Evolutionary conservation across 2,888 invertebrate genomes (phyloP), one percentile per base, ranked within the genome.

Genomic region (Eustalomyia histrio): DNA sequence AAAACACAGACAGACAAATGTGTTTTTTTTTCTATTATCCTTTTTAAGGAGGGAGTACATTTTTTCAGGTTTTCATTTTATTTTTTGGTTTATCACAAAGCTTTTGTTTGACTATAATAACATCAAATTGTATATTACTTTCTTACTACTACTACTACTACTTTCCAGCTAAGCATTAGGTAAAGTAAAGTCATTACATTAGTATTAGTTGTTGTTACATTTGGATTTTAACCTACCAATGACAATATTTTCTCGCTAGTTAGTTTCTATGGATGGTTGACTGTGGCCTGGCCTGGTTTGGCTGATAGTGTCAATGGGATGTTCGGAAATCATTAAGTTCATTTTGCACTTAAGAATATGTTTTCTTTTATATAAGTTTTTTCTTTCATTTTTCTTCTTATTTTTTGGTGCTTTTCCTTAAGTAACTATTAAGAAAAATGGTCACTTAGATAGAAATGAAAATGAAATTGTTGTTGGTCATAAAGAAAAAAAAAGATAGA

Each of bases 311-410:
- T 78, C 80, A 80, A 75, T 78, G 83, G 78, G 75, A 76, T 82
- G 82, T 79, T 81, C 79, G 82, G 82, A 83, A 83, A 84, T 84
- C 82, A 83, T 84, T 84, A 84, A 82, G 83, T 82, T 83, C 81
- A 83, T 84, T 81, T 82, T 82, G 80, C 79, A 79, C 81, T 81
- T 78, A 80, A 76, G 63, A 83, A 83, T 74, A 74, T 76, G 80
- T 76, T 80, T 75, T 67, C 74, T 78, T 71, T 72, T 78, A 55
- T 76, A 58, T 18, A 50, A 58, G 33, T 9, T 35, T 65, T 9
- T 35, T 65, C 60, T 55, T 55, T 43, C 33, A 39, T 29, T 55
- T 55, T 8, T 14, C 24, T 65, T 35, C 53, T 8, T 39, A n/a
- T 33, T 35, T 24, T 21, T 55, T 29, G 29, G 4, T 29, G 29